Evolutionary conservation across 2,113 vertebrate genomes (phyloP), one percentile per base, ranked within the genome.

Genomic region (Axis porcinus): DNA sequence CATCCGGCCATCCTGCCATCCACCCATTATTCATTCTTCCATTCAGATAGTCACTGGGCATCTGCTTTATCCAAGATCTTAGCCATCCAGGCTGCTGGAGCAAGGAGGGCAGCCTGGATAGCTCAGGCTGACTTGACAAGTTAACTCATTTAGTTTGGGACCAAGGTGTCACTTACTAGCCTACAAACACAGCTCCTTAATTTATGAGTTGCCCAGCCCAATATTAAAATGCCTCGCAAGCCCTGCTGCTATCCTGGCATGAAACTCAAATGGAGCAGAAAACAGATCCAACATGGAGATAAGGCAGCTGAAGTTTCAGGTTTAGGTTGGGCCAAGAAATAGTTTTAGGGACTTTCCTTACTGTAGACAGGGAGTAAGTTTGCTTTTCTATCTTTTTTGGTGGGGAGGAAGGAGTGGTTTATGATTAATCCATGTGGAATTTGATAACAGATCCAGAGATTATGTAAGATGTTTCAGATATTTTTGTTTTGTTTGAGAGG

Each of bases 321-420:
- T 91, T 90, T 86, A 40, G 64, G 13, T 74, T 13, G 9, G 57
- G 88, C 90, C 96, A 94, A 76, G 40, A 43, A 89, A 91, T 79
- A 96, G 70, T 83, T 95, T 90, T 93, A 7, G 82, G 97, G 90
- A 95, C 67, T 98, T 98, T 84, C 97, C 91, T 96, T 83, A 47
- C 52, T 91, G 47, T 82, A 33, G 30, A 81, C 21, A 11, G 28
- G 50, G 58, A 79, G 50, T 85, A 84, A 78, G 40, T 5, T 88
- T 92, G 64, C 43, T 74, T 90, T 95, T 86, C 54, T 52, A 1
- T 62, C 74, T 82, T 92, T 92, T 23, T 7, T 1, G 28, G 2
- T 3, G 16, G 16, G 2, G 3, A 1, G 2, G 11, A 23, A 33
- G 5, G 57, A 33, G 55, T 89, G 74, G 55, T 81, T 97, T 91